phyloP scores from a whole-genome alignment of 2,113 vertebrate species.

The Myrmecophaga tridactyla region DNA sequence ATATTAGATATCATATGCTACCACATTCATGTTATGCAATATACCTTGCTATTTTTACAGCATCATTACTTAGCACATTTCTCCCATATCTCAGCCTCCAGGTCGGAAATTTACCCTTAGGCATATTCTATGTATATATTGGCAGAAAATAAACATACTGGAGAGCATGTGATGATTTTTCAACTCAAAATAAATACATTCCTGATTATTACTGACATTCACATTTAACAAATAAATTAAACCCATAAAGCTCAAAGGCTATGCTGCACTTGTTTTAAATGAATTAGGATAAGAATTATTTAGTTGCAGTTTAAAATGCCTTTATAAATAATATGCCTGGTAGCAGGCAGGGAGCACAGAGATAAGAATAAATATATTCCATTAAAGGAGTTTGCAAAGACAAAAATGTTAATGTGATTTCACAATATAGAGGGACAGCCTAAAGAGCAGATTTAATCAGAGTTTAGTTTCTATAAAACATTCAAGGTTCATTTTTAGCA shows the following conservation, averaged over 20 bases:
- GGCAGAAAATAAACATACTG: not conserved
- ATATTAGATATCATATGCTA: not conserved
- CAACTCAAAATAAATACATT: not conserved
- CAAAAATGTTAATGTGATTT: slow-evolving; percentile 3
- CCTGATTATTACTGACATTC: not conserved
- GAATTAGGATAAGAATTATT: not conserved
- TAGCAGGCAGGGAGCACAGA: not conserved
- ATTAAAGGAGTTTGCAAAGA: not conserved
- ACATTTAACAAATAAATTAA: not conserved
- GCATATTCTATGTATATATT: not conserved
- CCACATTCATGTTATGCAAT: not conserved
- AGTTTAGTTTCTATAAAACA: not conserved
- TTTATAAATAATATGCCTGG: not conserved
- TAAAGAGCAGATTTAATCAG: slow-evolving; percentile 24
- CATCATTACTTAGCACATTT: not conserved
- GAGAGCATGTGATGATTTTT: not conserved
- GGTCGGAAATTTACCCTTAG: not conserved
- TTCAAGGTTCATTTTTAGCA: slow-evolving; percentile 21
- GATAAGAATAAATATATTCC: not conserved
- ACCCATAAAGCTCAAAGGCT: not conserved
- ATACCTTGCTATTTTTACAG: not conserved
- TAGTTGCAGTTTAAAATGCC: not conserved
- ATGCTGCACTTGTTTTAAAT: not conserved
- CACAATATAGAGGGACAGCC: not conserved
- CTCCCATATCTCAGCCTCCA: not conserved